phyloP scores from a whole-genome alignment of 2,797 vertebrate species.

The Alosa sapidissima region DNA sequence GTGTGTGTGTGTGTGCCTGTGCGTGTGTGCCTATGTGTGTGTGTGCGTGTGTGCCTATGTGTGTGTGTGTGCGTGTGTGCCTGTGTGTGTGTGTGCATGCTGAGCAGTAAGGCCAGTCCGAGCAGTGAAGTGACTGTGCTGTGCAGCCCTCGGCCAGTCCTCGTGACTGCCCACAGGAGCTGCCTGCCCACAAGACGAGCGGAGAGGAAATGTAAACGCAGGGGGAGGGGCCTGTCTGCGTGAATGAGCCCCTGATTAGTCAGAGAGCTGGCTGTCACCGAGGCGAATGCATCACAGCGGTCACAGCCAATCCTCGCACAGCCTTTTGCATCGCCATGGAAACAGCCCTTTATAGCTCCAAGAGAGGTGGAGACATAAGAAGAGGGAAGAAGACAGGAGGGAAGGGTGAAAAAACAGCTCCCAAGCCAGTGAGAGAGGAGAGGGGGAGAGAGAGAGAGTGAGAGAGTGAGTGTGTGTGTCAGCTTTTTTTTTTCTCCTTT shows the following conservation, averaged over 20 bases:
- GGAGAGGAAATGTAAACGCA: conserved; percentile 39
- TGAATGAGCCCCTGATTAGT: conserved; percentile 58
- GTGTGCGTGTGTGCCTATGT: conserved; percentile 27
- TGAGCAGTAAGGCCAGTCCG: conserved; percentile 10
- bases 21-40: background rate
- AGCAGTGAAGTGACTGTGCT: background rate
- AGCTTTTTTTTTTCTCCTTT: conserved; percentile 46
- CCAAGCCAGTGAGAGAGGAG: conserved; percentile 41
- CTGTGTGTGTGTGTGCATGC: conserved; percentile 7
- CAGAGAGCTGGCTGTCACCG: conserved; percentile 63
- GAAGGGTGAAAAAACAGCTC: conserved; percentile 14
- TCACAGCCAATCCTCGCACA: conserved; percentile 67
- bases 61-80: conserved; percentile 4
- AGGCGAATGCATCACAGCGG: conserved; percentile 71
- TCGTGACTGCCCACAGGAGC: conserved; percentile 9
- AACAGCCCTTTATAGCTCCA: conserved; percentile 78
- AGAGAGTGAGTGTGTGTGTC: conserved; percentile 49
- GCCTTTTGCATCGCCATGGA: conserved; percentile 87
- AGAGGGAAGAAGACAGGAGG: conserved; percentile 41
- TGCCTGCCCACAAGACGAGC: conserved; percentile 13
- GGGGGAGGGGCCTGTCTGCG: conserved; percentile 40
- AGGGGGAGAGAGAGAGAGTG: conserved; percentile 36
- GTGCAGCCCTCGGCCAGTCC: background rate
- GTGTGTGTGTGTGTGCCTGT: conserved; percentile 3
- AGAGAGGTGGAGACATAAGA: conserved; percentile 68